Conservation (phyloP, 2,797 vertebrate species). For the Eospalax fontanierii region DNA sequence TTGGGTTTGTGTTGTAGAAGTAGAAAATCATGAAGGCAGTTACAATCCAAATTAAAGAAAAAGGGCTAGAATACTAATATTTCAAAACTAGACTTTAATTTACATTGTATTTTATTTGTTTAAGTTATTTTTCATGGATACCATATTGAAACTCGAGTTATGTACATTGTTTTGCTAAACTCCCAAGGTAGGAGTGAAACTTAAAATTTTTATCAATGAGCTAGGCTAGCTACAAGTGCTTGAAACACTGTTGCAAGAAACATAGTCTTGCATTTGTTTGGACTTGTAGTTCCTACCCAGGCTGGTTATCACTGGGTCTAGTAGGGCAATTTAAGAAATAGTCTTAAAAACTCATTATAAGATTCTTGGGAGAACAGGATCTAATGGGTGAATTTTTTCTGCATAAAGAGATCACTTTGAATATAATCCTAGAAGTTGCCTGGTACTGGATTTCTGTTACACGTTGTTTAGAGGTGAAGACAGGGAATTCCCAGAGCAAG, state of each 20-base stretch:
- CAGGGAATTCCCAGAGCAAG: neutral
- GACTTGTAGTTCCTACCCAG: neutral
- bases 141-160: conserved; percentile 59
- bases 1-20: conserved; percentile 54
- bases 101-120: conserved; percentile 44
- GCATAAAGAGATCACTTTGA: conserved; percentile 51
- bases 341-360: conserved; percentile 51
- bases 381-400: conserved; percentile 47
- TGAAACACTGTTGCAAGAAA: conserved; percentile 30
- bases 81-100: conserved; percentile 65
- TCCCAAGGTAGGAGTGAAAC: conserved; percentile 30
- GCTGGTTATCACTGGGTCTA: neutral
- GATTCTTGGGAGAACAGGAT: conserved; percentile 37
- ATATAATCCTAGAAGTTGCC: conserved; percentile 29
- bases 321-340: conserved; percentile 36
- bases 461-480: neutral
- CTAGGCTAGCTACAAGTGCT: neutral
- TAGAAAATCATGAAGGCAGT: conserved; percentile 30
- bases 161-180: conserved; percentile 61
- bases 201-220: conserved; percentile 56
- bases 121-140: conserved; percentile 45
- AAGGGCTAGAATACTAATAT: conserved; percentile 40
- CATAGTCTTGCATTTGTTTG: conserved; percentile 27
- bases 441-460: neutral
- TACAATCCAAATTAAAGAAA: conserved; percentile 59